phyloP scores from a whole-genome alignment of 2,797 vertebrate genomes.

The Parauchenoglanis punctatus region DNA sequence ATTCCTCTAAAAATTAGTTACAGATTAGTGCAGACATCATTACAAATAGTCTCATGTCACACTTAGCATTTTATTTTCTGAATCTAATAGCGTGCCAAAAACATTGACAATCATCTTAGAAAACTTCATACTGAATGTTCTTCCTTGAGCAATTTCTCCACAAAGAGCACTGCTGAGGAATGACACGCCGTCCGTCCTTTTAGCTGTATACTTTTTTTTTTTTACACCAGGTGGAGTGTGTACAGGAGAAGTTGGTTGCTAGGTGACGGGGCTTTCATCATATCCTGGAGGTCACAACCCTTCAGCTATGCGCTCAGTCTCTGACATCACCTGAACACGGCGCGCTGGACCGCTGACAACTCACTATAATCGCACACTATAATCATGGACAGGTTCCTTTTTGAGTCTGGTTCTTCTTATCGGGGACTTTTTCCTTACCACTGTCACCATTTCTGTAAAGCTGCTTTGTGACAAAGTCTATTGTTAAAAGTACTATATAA shows the following conservation, averaged over 20 bases:
- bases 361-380: neutral
- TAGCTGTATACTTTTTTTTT: neutral
- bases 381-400: neutral
- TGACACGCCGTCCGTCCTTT: neutral
- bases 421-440: neutral
- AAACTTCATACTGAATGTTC: neutral
- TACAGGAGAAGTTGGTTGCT: slow-evolving; percentile 38
- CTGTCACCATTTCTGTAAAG: neutral
- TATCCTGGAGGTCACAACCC: slow-evolving; percentile 35
- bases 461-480: neutral
- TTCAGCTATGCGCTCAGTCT: slow-evolving; percentile 15
- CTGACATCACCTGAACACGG: slow-evolving; percentile 18
- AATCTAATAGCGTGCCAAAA: neutral
- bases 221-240: slow-evolving; percentile 10
- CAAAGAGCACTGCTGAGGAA: neutral
- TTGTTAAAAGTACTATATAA: neutral
- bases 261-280: slow-evolving; percentile 43
- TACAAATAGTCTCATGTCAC: neutral
- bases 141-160: neutral
- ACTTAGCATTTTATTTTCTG: neutral
- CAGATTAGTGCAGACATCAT: neutral
- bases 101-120: neutral
- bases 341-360: neutral
- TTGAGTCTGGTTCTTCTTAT: neutral
- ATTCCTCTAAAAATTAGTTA: neutral